phyloP scores from a whole-genome alignment of 2,888 invertebrate genomes.

The Priocnemis perturbator region DNA sequence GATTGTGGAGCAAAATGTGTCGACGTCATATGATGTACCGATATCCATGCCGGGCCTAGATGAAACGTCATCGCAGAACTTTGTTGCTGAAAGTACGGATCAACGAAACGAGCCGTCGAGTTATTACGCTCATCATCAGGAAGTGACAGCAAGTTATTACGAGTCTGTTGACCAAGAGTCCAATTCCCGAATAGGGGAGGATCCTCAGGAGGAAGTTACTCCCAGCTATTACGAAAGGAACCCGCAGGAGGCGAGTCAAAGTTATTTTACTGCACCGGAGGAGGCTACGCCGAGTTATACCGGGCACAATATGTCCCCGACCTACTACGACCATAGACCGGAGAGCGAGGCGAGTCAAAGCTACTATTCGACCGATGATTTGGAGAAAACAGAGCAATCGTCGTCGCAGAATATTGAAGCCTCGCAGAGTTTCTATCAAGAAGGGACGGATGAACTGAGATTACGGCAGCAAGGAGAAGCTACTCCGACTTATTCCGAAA shows the following conservation, averaged over 20 bases:
- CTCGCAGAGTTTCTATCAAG: slow-evolving; percentile 71
- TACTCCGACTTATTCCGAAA: slow-evolving; percentile 68
- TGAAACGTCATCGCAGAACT: slow-evolving; percentile 67
- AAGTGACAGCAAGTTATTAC: slow-evolving; percentile 65
- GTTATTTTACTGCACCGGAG: slow-evolving; percentile 64
- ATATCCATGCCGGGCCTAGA: slow-evolving; percentile 70
- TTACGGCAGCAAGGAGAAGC: slow-evolving; percentile 67
- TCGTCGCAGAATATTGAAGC: slow-evolving; percentile 67
- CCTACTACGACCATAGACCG: slow-evolving; percentile 66
- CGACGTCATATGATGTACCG: slow-evolving; percentile 70
- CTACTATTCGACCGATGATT: slow-evolving; percentile 66
- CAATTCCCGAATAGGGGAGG: slow-evolving; percentile 63
- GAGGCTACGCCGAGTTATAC: slow-evolving; percentile 67
- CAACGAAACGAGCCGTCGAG: slow-evolving; percentile 67
- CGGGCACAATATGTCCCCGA: slow-evolving; percentile 64
- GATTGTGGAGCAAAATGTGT: slow-evolving; percentile 69
- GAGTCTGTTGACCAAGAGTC: slow-evolving; percentile 62
- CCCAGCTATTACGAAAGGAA: slow-evolving; percentile 68
- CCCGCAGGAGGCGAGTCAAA: slow-evolving; percentile 68
- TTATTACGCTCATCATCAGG: slow-evolving; percentile 67
- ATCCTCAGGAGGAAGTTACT: slow-evolving; percentile 65
- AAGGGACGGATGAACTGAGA: slow-evolving; percentile 59
- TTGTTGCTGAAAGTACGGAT: slow-evolving; percentile 68
- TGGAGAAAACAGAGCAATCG: slow-evolving; percentile 61
- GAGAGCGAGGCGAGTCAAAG: slow-evolving; percentile 72